Conservation (phyloP, 2,797 vertebrate genomes). For the Aeoliscus strigatus region DNA sequence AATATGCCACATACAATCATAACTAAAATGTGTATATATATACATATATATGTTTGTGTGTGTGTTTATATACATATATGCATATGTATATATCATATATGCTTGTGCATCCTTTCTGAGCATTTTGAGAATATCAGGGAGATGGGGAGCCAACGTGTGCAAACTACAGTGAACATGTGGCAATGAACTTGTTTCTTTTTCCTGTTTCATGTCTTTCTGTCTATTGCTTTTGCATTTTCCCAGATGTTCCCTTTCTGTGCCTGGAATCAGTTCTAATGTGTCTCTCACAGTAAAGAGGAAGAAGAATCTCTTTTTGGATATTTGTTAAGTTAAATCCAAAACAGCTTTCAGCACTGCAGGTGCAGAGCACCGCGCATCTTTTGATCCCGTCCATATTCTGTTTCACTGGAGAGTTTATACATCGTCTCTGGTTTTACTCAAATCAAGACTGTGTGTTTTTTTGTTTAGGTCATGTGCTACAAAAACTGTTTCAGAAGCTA, state of each 20-base stretch:
- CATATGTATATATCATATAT: too few relatives aligned
- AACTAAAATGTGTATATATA: too few relatives aligned
- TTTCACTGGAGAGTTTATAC: conserved; percentile 11
- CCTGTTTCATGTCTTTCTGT: conserved; percentile 22
- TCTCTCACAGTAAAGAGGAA: conserved; percentile 20
- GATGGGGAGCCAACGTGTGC: conserved; percentile 23
- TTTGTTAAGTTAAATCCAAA: conserved; percentile 24
- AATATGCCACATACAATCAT: too few relatives aligned
- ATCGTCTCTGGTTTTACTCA: not conserved
- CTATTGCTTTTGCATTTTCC: conserved; percentile 23
- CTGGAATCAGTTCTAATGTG: conserved; percentile 27
- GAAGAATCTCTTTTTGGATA: conserved; percentile 24
- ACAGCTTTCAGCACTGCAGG: conserved; percentile 39
- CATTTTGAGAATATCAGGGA: conserved; percentile 40
- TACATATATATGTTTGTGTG: too few relatives aligned
- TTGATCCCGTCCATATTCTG: conserved; percentile 22
- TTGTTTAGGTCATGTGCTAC: too few relatives aligned
- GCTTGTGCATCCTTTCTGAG: not conserved
- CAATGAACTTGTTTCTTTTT: conserved; percentile 27
- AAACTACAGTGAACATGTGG: conserved; percentile 25
- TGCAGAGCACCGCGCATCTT: conserved; percentile 21
- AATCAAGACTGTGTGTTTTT: not conserved
- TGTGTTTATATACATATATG: too few relatives aligned
- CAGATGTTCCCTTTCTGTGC: conserved; percentile 12
- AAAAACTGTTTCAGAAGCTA: too few relatives aligned